Evolutionary conservation across 2,113 vertebrate species (phyloP).

Genomic region (Nicator chloris): DNA sequence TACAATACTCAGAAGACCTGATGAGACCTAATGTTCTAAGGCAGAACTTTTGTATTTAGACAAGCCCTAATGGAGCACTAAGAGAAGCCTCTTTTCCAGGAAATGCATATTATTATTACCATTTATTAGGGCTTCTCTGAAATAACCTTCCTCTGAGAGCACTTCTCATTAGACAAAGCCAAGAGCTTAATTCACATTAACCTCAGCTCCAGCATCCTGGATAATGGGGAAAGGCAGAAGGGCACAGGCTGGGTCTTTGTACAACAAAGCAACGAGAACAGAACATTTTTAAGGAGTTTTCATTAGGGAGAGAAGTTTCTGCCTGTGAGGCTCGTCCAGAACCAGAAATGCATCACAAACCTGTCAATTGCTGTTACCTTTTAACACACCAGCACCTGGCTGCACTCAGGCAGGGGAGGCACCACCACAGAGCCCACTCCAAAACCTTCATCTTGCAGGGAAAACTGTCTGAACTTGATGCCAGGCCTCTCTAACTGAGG

Average conservation of each 20-base stretch:
- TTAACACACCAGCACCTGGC: not conserved
- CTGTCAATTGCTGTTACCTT: not conserved
- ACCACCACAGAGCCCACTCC: not conserved
- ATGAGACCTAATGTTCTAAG: not conserved
- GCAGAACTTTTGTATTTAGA: not conserved
- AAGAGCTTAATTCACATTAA: not conserved
- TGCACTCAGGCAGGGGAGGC: not conserved
- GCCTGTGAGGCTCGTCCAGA: not conserved
- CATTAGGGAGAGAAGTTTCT: not conserved
- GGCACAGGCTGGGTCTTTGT: not conserved
- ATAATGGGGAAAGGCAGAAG: not conserved
- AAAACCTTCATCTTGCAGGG: not conserved
- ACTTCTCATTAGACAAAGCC: not conserved
- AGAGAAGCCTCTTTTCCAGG: not conserved
- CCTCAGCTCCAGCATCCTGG: not conserved
- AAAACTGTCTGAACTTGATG: fast-evolving
- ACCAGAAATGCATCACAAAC: not conserved
- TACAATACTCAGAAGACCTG: not conserved
- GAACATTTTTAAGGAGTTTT: not conserved
- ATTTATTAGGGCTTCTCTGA: not conserved
- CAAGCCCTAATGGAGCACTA: not conserved
- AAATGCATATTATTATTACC: not conserved
- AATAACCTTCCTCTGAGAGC: not conserved
- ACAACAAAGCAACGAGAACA: not conserved
- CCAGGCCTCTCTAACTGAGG: not conserved